Base-by-base conservation (phyloP, 2,113 vertebrate genomes). In the Rhineura floridana region DNA sequence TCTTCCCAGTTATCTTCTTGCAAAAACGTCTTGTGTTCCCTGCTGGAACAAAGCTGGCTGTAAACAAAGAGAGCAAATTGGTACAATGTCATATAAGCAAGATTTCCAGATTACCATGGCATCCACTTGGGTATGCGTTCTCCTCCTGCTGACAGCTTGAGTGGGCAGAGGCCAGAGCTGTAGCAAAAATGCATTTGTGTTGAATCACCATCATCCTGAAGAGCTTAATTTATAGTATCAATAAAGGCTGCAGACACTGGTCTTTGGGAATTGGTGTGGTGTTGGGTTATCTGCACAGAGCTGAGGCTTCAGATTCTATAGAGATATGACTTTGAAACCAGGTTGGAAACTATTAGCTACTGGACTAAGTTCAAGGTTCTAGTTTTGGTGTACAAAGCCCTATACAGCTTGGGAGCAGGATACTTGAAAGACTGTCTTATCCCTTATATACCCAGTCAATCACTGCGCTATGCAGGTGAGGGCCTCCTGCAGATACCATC, bases 31-130 rank as follows among this genome's bases (percentile, higher is more conserved):
- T 78, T 48, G 62, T 28, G 81, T 63, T 85, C 90, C 25, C 75
- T 87, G 44, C 11, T 88, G 84, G 73, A 83, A 83, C 62, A 77
- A 62, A 88, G 62, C 55, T 79, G 63, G 52, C 79, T 87, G 69
- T 83, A 84, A 84, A 83, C 84, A 79, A 79, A 87, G 65, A 92
- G 89, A 73, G 65, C 10, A 83, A 81, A 91, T 28, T n/a, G 81
- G 76, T 11, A 2, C 69, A 75, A 33, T 80, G 4, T 85, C 67
- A 84, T 83, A 84, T 12, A n/a, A 84, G 36, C 30, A 76, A 6
- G 55, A 1, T 91, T 25, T 90, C 46, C 75, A 88, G 84, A 70
- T 87, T 72, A 6, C 67, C 77, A 72, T 55, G 52, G 85, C 0
- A 3, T 2, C 1, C 33, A 0, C 19, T 33, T 84, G 10, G 25